Evolutionary conservation across 1,140 invertebrate genomes (phyloP).

Genomic region (Acromyrmex heyeri): DNA sequence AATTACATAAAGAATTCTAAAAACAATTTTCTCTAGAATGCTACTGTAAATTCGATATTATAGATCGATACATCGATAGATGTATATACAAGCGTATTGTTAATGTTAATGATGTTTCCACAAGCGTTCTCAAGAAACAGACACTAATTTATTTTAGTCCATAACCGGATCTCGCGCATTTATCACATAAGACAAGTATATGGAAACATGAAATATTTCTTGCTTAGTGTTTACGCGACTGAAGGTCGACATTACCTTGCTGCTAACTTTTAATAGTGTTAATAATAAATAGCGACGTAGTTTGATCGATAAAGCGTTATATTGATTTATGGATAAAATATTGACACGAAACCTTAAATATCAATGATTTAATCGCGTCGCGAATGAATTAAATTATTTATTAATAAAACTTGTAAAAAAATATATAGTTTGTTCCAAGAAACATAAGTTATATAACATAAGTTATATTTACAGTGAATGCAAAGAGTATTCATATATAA

Average conservation of each 20-base stretch:
- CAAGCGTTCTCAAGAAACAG: neutral
- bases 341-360: neutral
- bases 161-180: neutral
- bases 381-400: neutral
- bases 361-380: too few species aligned
- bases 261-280: neutral
- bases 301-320: neutral
- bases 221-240: neutral
- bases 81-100: neutral
- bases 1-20: too few species aligned
- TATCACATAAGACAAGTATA: neutral
- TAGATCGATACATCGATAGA: too few species aligned
- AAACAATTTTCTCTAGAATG: too few species aligned
- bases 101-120: neutral
- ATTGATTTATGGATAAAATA: constrained; percentile 3
- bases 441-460: neutral
- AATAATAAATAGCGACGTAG: constrained; percentile 22
- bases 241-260: neutral
- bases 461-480: too few species aligned
- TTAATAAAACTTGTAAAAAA: neutral
- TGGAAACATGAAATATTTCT: neutral
- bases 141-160: neutral
- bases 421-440: neutral
- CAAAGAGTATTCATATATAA: too few species aligned
- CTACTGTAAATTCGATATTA: too few species aligned